Conservation (phyloP, 1,140 invertebrate species). For the Akabosia matsudoensis region DNA sequence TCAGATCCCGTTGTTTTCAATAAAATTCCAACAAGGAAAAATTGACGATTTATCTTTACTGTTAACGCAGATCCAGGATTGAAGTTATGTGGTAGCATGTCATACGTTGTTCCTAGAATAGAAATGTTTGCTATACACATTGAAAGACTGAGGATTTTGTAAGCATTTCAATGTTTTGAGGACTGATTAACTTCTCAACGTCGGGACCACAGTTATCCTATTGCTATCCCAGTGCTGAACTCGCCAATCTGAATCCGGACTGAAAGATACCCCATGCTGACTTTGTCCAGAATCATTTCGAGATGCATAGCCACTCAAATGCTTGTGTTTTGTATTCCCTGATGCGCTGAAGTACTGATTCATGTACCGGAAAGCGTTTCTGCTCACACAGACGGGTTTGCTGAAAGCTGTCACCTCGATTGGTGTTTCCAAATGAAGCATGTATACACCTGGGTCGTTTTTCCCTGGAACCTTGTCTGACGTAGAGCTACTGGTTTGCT, state of each 20-base stretch:
- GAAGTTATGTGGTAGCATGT: background rate
- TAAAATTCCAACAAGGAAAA: background rate
- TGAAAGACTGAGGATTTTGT: too few species aligned
- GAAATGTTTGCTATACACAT: too few species aligned
- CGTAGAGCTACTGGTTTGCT: background rate
- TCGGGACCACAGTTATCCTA: too few species aligned
- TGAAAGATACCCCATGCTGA: background rate
- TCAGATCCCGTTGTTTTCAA: background rate
- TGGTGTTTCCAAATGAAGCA: background rate
- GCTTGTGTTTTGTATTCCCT: background rate
- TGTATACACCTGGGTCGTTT: background rate
- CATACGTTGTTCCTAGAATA: too few species aligned
- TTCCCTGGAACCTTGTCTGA: background rate
- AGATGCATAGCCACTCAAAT: background rate
- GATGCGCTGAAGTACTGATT: background rate
- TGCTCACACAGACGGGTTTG: background rate
- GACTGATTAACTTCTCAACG: too few species aligned
- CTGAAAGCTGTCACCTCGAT: background rate
- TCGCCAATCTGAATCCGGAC: background rate
- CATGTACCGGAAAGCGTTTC: background rate
- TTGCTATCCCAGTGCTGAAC: background rate
- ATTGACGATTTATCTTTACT: background rate
- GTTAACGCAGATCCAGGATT: background rate
- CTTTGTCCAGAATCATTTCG: background rate
- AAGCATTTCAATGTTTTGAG: too few species aligned